Percentiles rank a stretch among this genome's conserved stretches.
phyloP scores from a whole-genome alignment of 2,797 vertebrate species.

The Acropternis orthonyx region DNA sequence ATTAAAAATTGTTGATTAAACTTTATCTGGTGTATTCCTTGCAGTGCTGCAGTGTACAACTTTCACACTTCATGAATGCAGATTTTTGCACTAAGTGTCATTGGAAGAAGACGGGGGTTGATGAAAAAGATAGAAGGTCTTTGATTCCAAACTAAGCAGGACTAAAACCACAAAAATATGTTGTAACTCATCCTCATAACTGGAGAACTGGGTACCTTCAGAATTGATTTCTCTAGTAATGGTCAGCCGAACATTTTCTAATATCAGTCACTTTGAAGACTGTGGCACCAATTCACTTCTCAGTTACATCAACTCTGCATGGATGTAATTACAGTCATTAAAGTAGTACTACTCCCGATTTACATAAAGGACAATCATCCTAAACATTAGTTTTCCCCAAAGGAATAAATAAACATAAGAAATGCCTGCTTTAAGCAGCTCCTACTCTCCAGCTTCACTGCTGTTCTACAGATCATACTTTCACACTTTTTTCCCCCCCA shows the following conservation, averaged over 20 bases:
- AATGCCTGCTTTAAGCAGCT: background rate
- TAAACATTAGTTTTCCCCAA: background rate
- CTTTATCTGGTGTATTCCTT: background rate
- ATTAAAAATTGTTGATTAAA: background rate
- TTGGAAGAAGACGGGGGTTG: background rate
- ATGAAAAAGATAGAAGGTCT: background rate
- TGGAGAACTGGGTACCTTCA: background rate
- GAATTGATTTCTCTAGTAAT: background rate
- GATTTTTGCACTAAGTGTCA: background rate
- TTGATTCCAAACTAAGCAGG: background rate
- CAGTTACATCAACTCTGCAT: background rate
- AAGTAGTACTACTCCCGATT: conserved; percentile 24
- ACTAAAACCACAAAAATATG: background rate
- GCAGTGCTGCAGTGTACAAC: background rate
- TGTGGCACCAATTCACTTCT: background rate
- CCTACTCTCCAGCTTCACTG: background rate
- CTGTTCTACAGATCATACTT: background rate
- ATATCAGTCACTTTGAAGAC: background rate
- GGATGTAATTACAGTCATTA: conserved; percentile 29
- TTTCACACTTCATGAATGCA: background rate
- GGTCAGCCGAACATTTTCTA: background rate
- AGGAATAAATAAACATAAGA: conserved; percentile 11
- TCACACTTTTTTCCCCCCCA: background rate
- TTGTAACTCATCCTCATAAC: background rate
- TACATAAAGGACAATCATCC: conserved; percentile 32